Evolutionary conservation across 1,140 invertebrate genomes (phyloP).

Genomic region (Carposina sasakii): DNA sequence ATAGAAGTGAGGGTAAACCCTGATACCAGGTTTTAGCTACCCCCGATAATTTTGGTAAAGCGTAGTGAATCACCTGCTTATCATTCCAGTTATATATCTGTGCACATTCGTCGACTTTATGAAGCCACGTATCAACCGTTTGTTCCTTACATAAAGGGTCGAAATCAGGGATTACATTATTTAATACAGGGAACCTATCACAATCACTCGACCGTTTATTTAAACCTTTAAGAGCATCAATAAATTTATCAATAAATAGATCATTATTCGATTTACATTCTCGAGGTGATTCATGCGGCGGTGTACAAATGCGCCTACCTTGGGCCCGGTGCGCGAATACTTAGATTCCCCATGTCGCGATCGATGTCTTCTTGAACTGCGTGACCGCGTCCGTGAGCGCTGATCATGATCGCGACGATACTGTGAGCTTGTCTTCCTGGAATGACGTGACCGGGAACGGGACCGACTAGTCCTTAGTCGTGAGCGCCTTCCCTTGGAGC

Average conservation of each 20-base stretch:
- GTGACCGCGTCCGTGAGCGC: too few relatives aligned
- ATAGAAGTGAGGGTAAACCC: constrained; percentile 17
- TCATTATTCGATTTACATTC: too few relatives aligned
- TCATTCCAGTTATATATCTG: constrained; percentile 6
- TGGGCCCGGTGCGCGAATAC: too few relatives aligned
- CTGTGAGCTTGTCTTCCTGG: too few relatives aligned
- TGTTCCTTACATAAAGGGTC: constrained; percentile 5
- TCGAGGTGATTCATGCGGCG: too few relatives aligned
- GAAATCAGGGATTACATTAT: constrained; percentile 6
- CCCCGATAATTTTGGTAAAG: constrained; percentile 18
- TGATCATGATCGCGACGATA: too few relatives aligned
- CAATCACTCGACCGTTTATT: neutral
- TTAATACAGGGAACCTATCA: neutral
- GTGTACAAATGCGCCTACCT: too few relatives aligned
- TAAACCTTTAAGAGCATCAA: constrained; percentile 1
- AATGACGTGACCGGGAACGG: too few relatives aligned
- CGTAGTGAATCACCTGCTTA: constrained; percentile 4
- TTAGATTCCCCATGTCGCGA: too few relatives aligned
- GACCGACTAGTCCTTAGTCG: too few relatives aligned
- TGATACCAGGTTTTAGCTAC: constrained; percentile 16
- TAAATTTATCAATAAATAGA: constrained; percentile 2
- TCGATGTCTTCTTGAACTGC: too few relatives aligned
- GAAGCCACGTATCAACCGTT: constrained; percentile 4
- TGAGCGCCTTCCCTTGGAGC: too few relatives aligned
- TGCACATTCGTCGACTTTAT: constrained; percentile 9